Evolutionary conservation across 2,113 vertebrate species (phyloP), one percentile per base, ranked within the genome.

Genomic region (Jaculus jaculus): DNA sequence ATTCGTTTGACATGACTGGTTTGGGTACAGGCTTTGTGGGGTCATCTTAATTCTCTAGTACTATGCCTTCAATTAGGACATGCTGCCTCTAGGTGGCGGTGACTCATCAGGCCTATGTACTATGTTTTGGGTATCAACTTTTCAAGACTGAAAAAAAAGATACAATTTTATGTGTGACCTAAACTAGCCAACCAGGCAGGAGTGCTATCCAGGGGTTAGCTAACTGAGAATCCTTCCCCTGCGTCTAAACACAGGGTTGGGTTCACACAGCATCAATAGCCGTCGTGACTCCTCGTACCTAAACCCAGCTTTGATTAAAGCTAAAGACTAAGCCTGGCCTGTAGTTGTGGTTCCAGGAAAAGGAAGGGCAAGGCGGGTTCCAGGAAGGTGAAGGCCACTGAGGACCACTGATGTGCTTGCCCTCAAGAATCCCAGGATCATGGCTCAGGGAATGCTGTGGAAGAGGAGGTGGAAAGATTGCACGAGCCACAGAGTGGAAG

Each of bases 221-320:
- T 69, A 39, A n/a, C n/a, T 16, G 37, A n/a, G 13, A 12, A 0
- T 1, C 18, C 26, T 34, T 7, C 7, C 24, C n/a, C 34, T 7
- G n/a, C 37, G 20, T 51, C 61, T 58, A 13, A 69, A 68, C 37
- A 15, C 63, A 47, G 7, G 1, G 0, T 5, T 23, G 3, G 8
- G 4, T 28, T 0, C 3, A 13, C n/a, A 0, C 4, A 7, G 8
- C 2, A 21, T 26, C 0, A 0, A 1, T 6, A 2, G 32, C 4
- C 37, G 0, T 13, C 3, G 0, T 21, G 7, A 0, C 28, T 28
- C 16, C 3, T 66, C 68, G 34, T 13, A 16, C 13, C 28, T 4
- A n/a, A 2, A 6, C 63, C 10, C 34, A 65, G 39, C 4, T 2
- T 11, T 23, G 15, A 7, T 47, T 47, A 47, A 47, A 47, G 42